Base-by-base conservation (phyloP, 1,140 invertebrate species). In the Neodiprion fabricii region DNA sequence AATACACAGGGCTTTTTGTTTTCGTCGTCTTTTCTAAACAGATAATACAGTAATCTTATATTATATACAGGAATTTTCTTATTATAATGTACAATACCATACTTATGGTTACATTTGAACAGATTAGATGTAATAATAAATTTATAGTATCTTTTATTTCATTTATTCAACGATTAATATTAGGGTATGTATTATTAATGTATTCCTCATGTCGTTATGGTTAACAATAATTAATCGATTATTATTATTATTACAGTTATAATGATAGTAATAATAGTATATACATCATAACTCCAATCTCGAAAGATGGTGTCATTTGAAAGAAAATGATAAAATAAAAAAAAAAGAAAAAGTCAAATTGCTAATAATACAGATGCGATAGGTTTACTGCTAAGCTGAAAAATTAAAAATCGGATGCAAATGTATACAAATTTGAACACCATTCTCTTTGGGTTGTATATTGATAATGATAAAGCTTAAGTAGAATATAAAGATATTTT, bases 121-220 rank as follows among this genome's bases (percentile, higher is more conserved):
- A 61, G 53, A 61, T 61, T 61, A 61, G n/a, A 61, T 61, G 53
- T 61, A 61, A 61, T 61, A 61, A 61, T 61, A 61, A 61, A 61
- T 61, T 7, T 61, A 61, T 17, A 61, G 53, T 61, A 61, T 40
- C 28, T 40, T 40, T 40, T 40, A 40, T 61, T 61, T 61, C 28
- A 61, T 61, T 61, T 61, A 61, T 61, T 61, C 11, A 61, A 61
- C n/a, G 3, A 61, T 61, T 61, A 61, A 61, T 61, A 14, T 61
- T 61, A 40, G 11, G 11, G n/a, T 61, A 61, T 61, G 28, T 61
- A 61, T 61, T 61, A 14, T 40, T 40, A 40, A 40, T 40, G 28
- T 40, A 40, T 40, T 40, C 28, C 28, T 40, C 28, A 40, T 40
- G 5, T 40, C 28, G 28, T 40, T 40, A 40, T 40, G 28, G 28